Conservation (phyloP, 2,113 vertebrate species). For the Daubentonia madagascariensis region DNA sequence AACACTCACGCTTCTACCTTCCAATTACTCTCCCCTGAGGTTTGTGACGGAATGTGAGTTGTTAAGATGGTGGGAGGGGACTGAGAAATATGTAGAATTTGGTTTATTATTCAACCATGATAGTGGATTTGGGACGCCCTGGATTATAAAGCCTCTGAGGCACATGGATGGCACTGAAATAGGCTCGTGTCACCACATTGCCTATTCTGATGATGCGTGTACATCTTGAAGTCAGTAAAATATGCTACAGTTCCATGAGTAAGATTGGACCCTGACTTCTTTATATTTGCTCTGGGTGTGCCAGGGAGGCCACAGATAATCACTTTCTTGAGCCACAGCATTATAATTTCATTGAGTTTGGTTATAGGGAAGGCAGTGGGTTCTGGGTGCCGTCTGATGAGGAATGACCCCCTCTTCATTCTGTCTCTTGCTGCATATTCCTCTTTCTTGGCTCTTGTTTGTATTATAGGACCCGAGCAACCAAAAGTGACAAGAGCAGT, state of each 20-base stretch:
- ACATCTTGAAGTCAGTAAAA: neutral
- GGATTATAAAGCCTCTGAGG: neutral
- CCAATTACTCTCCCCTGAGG: neutral
- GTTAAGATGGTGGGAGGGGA: neutral
- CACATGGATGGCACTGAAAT: neutral
- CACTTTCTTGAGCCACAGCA: neutral
- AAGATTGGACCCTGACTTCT: neutral
- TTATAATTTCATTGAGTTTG: neutral
- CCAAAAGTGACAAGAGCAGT: neutral
- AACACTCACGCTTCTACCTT: neutral
- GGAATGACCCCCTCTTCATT: neutral
- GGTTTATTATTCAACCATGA: neutral
- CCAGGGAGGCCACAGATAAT: too few relatives aligned
- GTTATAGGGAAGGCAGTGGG: neutral
- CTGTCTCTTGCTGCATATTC: too few relatives aligned
- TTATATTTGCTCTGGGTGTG: neutral
- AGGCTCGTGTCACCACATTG: rapidly evolving
- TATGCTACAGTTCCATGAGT: neutral
- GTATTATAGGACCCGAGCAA: neutral
- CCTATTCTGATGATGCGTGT: neutral
- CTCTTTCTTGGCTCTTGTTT: neutral
- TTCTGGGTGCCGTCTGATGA: neutral
- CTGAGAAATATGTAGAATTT: neutral
- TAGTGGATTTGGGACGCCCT: neutral
- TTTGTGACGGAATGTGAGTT: neutral